Evolutionary conservation across 2,797 vertebrate species (phyloP), one percentile per base, ranked within the genome.

Genomic region (Meda fulgida): DNA sequence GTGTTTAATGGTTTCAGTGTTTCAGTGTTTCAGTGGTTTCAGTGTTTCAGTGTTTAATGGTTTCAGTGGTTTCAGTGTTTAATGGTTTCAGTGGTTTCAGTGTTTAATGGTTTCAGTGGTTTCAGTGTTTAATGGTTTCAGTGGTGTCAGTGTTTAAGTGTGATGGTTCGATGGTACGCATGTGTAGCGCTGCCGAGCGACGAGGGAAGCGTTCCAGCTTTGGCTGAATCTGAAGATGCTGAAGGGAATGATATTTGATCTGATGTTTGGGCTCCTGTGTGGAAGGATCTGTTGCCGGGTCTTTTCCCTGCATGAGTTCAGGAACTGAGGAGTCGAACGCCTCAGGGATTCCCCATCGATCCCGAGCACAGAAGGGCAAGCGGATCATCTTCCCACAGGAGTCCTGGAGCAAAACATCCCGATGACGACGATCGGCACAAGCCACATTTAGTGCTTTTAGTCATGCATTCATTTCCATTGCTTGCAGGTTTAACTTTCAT

Each of bases 261-360:
- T 14, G 5, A 63, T 63, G 80, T 43, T 8, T 16, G 0, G 31
- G 6, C 69, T 58, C 48, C 13, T 8, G 73, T 8, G 76, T 21
- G 69, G 46, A 60, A 63, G 70, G 48, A 69, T 83, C 75, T 87
- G 84, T 71, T 63, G 23, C 31, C 3, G 16, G 51, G 85, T 84
- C 77, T 19, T 80, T 86, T 80, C 70, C 43, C 87, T 29, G 69
- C 85, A 36, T 83, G 87, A 79, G 80, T 23, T 76, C 87, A 85
- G 87, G 81, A 88, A 85, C 80, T 80, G 80, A 65, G 65, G 13
- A 71, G 86, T 51, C 31, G 36, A 88, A 38, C 48, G 1, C 40
- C 53, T n/a, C 53, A 63, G 36, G 75, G n/a, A 29, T 29, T 72
- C 71, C 4, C 2, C 1, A 31, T 73, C n/a, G 43, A 73, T 29